Percentiles rank a stretch among this genome's conserved stretches.
phyloP scores from a whole-genome alignment of 2,888 invertebrate genomes.

The Ophion slaviceki region DNA sequence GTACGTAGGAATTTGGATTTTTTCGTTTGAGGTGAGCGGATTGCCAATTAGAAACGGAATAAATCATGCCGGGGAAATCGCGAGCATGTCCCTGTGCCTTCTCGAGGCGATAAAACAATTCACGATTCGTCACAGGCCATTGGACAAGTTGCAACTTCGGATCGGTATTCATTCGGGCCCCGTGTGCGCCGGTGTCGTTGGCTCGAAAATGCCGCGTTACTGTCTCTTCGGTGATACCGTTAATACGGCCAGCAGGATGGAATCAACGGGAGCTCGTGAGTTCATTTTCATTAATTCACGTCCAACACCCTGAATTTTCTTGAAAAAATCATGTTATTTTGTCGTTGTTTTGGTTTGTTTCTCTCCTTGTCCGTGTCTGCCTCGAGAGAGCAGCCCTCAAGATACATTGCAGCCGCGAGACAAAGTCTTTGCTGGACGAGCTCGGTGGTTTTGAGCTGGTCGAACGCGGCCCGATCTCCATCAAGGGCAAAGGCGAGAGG shows the following conservation, averaged over 20 bases:
- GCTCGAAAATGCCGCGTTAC: constrained; percentile 96
- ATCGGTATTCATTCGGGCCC: constrained; percentile 98
- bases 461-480: constrained; percentile 90
- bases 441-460: constrained; percentile 91
- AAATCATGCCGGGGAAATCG: constrained; percentile 96
- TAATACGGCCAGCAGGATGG: constrained; percentile 95
- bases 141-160: constrained; percentile 92
- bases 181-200: constrained; percentile 96
- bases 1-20: neutral
- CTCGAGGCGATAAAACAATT: constrained; percentile 93
- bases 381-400: constrained; percentile 86
- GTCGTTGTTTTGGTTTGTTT: too few relatives aligned
- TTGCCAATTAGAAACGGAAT: constrained; percentile 95
- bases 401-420: constrained; percentile 92
- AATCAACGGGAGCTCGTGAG: constrained; percentile 92
- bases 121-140: constrained; percentile 94
- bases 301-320: neutral
- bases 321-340: too few relatives aligned
- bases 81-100: constrained; percentile 95
- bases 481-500: constrained; percentile 94
- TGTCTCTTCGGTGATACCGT: constrained; percentile 97
- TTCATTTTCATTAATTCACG: constrained; percentile 64
- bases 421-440: constrained; percentile 88
- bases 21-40: constrained; percentile 84
- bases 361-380: too few relatives aligned